Conservation (phyloP, 1,140 invertebrate genomes). For the Uloborus diversus region DNA sequence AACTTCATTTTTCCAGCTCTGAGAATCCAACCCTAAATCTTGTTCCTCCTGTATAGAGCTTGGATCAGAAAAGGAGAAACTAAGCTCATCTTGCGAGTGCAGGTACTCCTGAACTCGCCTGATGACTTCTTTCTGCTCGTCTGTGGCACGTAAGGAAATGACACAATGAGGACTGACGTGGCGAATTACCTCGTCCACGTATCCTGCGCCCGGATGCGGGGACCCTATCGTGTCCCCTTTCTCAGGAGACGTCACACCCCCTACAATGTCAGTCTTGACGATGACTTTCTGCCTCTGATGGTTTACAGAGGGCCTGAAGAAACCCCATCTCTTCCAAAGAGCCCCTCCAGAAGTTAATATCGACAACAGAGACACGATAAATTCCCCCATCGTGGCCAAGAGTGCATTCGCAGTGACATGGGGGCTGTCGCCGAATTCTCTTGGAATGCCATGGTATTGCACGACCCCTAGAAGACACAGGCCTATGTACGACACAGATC, state of each 20-base stretch:
- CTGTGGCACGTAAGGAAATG: slow-evolving; percentile 23
- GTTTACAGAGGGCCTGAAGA: neutral
- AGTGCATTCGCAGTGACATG: slow-evolving; percentile 27
- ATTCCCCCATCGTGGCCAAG: slow-evolving; percentile 5
- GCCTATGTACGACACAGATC: neutral
- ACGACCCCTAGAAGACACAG: slow-evolving; percentile 20
- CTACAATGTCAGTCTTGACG: slow-evolving; percentile 36
- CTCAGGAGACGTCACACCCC: no score
- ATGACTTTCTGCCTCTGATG: slow-evolving; percentile 34
- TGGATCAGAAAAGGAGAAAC: slow-evolving; percentile 46
- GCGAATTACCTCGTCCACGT: slow-evolving; percentile 26
- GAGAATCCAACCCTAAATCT: slow-evolving; percentile 28
- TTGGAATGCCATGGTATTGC: slow-evolving; percentile 20
- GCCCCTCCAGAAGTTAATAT: slow-evolving; percentile 14
- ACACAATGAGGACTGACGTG: slow-evolving; percentile 44
- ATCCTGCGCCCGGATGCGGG: neutral
- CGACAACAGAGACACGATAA: neutral
- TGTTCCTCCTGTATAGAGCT: slow-evolving; percentile 27
- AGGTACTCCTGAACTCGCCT: slow-evolving; percentile 35
- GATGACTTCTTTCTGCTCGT: slow-evolving; percentile 39
- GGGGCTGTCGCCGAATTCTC: slow-evolving; percentile 12
- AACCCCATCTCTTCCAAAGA: slow-evolving; percentile 17
- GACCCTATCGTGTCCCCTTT: no score
- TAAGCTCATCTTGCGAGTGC: slow-evolving; percentile 42
- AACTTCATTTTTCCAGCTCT: slow-evolving; percentile 46